Conservation (phyloP, 2,888 invertebrate genomes). For the Caenorhabditis japonica region DNA sequence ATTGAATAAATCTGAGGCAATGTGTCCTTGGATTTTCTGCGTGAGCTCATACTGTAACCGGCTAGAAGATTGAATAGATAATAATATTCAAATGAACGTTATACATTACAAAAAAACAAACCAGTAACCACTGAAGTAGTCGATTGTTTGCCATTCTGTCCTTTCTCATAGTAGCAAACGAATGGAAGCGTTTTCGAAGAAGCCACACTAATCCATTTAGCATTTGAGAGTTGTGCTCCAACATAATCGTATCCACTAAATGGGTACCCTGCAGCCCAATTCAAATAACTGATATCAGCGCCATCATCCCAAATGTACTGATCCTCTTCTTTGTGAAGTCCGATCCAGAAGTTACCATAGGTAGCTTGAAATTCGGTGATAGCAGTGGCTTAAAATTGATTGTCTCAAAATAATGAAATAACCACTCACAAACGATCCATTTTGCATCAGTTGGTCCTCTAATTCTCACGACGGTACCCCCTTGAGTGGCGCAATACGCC, state of each 20-base stretch:
- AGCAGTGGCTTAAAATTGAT: constrained; percentile 27
- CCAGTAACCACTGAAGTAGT: constrained; percentile 9
- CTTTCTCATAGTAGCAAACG: constrained; percentile 34
- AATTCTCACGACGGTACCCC: constrained; percentile 19
- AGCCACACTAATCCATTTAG: constrained; percentile 27
- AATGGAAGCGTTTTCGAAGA: constrained; percentile 20
- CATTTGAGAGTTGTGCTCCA: constrained; percentile 25
- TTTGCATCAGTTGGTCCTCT: constrained; percentile 17
- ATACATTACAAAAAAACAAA: too few relatives aligned
- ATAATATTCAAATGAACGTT: too few relatives aligned
- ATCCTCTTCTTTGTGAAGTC: constrained; percentile 14
- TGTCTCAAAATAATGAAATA: not conserved
- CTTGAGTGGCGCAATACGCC: constrained; percentile 24
- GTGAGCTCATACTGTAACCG: too few relatives aligned
- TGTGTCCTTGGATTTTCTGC: too few relatives aligned
- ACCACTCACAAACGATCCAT: constrained; percentile 26
- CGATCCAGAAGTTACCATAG: constrained; percentile 46
- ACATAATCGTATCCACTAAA: constrained; percentile 34
- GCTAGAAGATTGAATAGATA: too few relatives aligned
- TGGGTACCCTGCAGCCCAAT: constrained; percentile 34
- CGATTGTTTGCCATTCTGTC: constrained; percentile 10
- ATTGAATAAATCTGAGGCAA: too few relatives aligned
- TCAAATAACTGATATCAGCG: not conserved
- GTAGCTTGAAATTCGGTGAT: constrained; percentile 30
- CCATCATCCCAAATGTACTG: constrained; percentile 34